Evolutionary conservation across 2,797 vertebrate genomes (phyloP).

Genomic region (Oophaga sylvatica): DNA sequence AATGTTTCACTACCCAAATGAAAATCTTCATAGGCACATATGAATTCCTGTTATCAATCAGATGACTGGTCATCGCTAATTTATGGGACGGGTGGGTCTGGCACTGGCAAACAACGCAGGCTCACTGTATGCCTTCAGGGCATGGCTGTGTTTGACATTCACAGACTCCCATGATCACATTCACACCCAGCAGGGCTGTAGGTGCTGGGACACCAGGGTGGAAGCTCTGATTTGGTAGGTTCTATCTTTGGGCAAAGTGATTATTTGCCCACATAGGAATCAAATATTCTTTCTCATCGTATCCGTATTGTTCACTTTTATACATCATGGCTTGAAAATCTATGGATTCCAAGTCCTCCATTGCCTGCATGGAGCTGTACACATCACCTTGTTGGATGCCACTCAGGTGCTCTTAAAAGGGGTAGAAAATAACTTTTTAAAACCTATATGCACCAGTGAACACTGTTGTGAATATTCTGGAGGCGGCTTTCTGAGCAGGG

Average conservation of each 20-base stretch:
- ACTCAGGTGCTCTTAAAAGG: neutral
- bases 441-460: no score
- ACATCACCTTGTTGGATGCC: neutral
- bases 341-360: neutral
- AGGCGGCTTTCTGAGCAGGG: no score
- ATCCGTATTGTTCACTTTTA: neutral
- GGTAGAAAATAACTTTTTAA: neutral
- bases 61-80: neutral
- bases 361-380: neutral
- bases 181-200: constrained; percentile 33
- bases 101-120: neutral
- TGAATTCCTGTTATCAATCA: neutral
- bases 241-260: constrained; percentile 17
- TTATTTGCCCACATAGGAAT: constrained; percentile 22
- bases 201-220: constrained; percentile 1
- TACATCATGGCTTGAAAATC: neutral
- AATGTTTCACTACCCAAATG: neutral
- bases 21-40: no score
- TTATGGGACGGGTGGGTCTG: neutral
- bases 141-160: constrained; percentile 31
- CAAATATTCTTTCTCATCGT: no score
- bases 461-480: no score
- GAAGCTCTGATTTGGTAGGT: constrained; percentile 6
- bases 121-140: constrained; percentile 39
- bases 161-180: neutral